phyloP scores from a whole-genome alignment of 2,113 vertebrate species.

The Chaetorhynchus papuensis region DNA sequence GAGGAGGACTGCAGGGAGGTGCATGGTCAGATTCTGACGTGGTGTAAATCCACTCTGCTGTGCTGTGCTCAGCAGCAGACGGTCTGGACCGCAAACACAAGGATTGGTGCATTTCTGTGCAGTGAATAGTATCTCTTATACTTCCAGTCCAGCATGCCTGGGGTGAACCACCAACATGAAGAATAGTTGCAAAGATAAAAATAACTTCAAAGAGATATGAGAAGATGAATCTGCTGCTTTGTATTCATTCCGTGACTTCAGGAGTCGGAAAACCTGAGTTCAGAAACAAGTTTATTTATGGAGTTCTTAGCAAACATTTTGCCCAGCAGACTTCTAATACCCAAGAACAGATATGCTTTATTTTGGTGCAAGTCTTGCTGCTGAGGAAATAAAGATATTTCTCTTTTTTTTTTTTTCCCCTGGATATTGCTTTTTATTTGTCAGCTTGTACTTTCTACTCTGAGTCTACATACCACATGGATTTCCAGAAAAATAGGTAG shows the following conservation, averaged over 20 bases:
- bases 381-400: neutral
- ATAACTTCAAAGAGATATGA: conserved; percentile 2
- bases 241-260: neutral
- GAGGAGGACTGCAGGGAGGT: neutral
- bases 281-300: neutral
- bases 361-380: neutral
- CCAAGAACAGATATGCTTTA: neutral
- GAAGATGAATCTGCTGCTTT: neutral
- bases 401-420: neutral
- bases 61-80: neutral
- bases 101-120: neutral
- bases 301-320: neutral
- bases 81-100: neutral
- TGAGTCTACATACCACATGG: neutral
- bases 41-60: neutral
- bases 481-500: neutral
- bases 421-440: neutral
- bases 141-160: neutral
- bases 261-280: neutral
- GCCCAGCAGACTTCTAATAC: neutral
- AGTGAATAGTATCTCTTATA: neutral
- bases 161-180: neutral
- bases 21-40: neutral
- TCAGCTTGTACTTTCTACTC: neutral
- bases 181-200: conserved; percentile 28